Conservation (phyloP, 30 jellyfish, hydroid and myxozoan species). For the Euphysa ruthae region DNA sequence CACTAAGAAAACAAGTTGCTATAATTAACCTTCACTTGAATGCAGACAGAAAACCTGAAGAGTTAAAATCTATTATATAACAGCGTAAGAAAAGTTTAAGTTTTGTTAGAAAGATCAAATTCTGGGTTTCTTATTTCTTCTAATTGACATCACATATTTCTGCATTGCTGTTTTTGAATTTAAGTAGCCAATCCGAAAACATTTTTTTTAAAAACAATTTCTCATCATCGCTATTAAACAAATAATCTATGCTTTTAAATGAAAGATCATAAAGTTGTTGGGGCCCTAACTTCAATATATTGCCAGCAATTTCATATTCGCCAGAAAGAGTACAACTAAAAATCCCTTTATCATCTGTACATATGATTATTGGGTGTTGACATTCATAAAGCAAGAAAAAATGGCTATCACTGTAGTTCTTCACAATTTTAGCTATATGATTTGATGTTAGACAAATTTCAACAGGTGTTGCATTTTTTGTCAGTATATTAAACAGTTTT, state of each 20-base stretch:
- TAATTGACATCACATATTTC: too few species aligned
- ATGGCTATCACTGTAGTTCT: conserved; percentile 35
- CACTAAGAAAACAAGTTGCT: too few species aligned
- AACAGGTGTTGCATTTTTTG: conserved; percentile 22
- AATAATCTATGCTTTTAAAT: conserved; percentile 17
- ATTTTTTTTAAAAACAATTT: conserved; percentile 10
- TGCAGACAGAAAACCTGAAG: too few species aligned
- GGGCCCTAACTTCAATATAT: conserved; percentile 8
- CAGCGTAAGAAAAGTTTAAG: too few species aligned
- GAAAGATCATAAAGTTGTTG: conserved; percentile 29
- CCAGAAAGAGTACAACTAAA: conserved; percentile 35
- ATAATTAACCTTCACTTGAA: too few species aligned
- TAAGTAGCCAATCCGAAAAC: conserved; percentile 33
- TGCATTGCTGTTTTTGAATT: too few species aligned
- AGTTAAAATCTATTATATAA: too few species aligned
- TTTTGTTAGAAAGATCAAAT: too few species aligned
- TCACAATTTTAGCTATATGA: conserved; percentile 33
- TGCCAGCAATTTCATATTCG: conserved; percentile 38
- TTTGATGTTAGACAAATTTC: conserved; percentile 62
- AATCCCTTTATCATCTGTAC: conserved; percentile 78
- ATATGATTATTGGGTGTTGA: conserved; percentile 38
- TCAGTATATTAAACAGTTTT: conserved; percentile 20
- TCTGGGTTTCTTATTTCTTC: too few species aligned
- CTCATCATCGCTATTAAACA: conserved; percentile 25
- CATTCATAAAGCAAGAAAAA: conserved; percentile 18